Evolutionary conservation across 2,113 vertebrate genomes (phyloP).

Genomic region (Toxotes chatareus): DNA sequence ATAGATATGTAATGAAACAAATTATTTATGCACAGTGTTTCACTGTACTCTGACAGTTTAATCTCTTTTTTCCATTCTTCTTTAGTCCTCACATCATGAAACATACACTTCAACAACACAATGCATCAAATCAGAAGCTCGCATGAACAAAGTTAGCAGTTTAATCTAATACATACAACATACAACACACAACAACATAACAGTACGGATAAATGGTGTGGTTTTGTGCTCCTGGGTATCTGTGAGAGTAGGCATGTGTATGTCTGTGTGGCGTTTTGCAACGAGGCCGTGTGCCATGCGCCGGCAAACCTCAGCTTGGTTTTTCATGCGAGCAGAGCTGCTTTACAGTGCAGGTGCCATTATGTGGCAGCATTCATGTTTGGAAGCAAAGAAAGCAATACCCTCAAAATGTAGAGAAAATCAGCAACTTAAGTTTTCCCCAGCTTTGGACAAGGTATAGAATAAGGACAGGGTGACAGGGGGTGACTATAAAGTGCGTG

Average conservation of each 20-base stretch:
- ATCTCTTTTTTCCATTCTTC: background rate
- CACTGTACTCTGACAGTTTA: background rate
- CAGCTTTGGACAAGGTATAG: background rate
- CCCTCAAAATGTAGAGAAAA: slow-evolving; percentile 7
- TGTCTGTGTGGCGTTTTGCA: slow-evolving; percentile 22
- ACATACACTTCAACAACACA: background rate
- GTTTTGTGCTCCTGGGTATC: background rate
- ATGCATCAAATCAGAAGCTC: background rate
- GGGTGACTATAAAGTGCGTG: slow-evolving; percentile 7
- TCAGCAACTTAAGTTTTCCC: background rate
- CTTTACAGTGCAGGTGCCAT: background rate
- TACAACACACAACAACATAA: background rate
- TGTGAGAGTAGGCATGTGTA: background rate
- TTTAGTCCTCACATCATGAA: background rate
- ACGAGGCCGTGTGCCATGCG: slow-evolving; percentile 45
- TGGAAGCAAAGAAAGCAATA: slow-evolving; percentile 10
- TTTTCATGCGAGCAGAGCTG: slow-evolving; percentile 29
- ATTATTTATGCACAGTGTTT: background rate
- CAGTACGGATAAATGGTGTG: background rate
- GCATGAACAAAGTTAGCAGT: background rate
- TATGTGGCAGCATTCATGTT: slow-evolving; percentile 31
- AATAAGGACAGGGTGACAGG: background rate
- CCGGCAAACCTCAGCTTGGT: slow-evolving; percentile 7
- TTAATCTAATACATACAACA: background rate
- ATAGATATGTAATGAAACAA: no score